Base-by-base conservation (phyloP, 2,113 vertebrate genomes). In the Proterorhinus semilunaris region DNA sequence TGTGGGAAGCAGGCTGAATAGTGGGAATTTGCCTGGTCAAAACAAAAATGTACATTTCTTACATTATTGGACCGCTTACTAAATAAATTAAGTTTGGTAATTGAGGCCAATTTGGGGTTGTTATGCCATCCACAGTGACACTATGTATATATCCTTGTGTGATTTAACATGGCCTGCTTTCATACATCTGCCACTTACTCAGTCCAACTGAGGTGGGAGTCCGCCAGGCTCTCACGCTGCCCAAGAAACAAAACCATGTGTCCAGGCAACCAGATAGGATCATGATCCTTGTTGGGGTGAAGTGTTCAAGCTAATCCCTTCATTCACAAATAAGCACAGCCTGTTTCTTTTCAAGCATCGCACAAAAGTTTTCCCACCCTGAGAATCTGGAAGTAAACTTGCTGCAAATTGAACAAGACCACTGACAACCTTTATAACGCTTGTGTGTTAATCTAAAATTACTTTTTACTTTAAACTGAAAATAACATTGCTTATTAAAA, bases 261-360 rank as follows among this genome's bases (percentile, higher is more conserved):
- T 92, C 94, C 87, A 85, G 91, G 93, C 92, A 94, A 95, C 94
- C 90, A 91, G 93, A 93, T 94, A 94, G 94, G 93, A 95, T 94
- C 91, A 92, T 89, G 93, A 91, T 91, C 95, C 94, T 94, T 93
- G 94, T 88, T 78, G 46, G 66, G 94, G 93, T 95, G 94, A 96
- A 95, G 95, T 94, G 94, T 93, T 91, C 91, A 79, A 88, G 84
- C 93, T 95, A 95, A 96, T 96, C 94, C 87, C 91, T 94, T 92
- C 93, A 94, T 95, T 93, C 90, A 94, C 92, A 93, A 93, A 93
- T 92, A 93, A 95, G 93, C 92, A 89, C 93, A 89, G 93, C 91
- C 91, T 92, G 86, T 91, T 90, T 89, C 89, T 78, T 88, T 87
- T 87, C 92, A 88, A 64, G 89, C 88, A 83, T 83, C 92, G 92